phyloP scores from a whole-genome alignment of 2,113 vertebrate genomes.

The Daphoenositta chrysoptera region DNA sequence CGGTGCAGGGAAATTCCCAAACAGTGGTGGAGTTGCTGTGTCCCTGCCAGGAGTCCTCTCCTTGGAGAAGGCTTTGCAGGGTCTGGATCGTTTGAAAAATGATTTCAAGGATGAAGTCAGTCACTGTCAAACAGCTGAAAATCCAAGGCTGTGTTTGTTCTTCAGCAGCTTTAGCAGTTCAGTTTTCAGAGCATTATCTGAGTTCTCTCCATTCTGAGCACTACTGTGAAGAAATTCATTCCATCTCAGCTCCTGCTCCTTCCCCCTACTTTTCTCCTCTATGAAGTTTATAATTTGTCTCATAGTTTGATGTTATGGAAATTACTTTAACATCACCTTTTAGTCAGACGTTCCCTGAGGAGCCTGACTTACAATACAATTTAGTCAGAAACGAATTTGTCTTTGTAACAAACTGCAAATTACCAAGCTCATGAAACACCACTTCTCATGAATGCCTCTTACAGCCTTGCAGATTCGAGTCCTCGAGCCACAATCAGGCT shows the following conservation, averaged over 20 bases:
- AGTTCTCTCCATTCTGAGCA: neutral
- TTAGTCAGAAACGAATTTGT: slow-evolving; percentile 51
- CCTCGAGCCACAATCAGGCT: neutral
- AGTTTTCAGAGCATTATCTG: neutral
- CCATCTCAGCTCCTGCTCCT: neutral
- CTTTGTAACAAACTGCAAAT: slow-evolving; percentile 59
- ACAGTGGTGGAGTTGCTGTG: fast-evolving
- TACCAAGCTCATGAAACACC: neutral
- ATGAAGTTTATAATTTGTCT: slow-evolving; percentile 41
- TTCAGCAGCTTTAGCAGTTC: neutral
- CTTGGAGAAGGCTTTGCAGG: neutral
- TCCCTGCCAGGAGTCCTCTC: neutral
- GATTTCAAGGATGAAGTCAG: neutral
- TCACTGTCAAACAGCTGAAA: neutral
- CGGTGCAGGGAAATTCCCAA: fast-evolving
- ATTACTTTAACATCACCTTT: slow-evolving; percentile 58
- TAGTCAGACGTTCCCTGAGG: neutral
- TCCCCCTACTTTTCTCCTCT: neutral
- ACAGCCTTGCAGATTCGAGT: neutral
- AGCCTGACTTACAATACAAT: slow-evolving; percentile 30
- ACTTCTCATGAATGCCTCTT: slow-evolving; percentile 40
- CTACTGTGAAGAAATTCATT: neutral
- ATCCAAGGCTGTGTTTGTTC: neutral
- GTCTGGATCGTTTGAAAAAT: neutral
- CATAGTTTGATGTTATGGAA: slow-evolving; percentile 45